phyloP scores from a whole-genome alignment of 2,797 vertebrate genomes.

The Staurois parvus region DNA sequence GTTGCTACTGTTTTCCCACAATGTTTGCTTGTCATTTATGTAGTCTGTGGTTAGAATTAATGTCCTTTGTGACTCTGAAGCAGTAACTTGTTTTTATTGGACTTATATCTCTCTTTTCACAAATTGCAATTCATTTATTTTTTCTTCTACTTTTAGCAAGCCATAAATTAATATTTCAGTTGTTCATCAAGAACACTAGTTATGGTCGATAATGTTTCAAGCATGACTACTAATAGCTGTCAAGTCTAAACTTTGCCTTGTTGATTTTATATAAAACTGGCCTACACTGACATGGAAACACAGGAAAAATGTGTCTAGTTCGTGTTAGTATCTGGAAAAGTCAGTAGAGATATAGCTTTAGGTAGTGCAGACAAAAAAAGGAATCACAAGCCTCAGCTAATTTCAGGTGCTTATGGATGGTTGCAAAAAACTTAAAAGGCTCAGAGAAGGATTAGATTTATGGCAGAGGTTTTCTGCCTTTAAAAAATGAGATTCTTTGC shows the following conservation, averaged over 20 bases:
- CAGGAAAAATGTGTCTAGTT: not conserved
- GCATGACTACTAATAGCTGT: not conserved
- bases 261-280: not conserved
- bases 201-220: not conserved
- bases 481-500: not conserved
- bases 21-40: constrained; percentile 56
- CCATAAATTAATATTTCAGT: not conserved
- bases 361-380: not conserved
- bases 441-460: too few species aligned
- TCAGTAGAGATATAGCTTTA: not conserved
- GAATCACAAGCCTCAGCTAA: not conserved
- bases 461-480: not conserved
- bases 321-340: not conserved
- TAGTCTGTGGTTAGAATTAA: constrained; percentile 33
- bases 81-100: constrained; percentile 34
- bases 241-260: not conserved
- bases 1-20: constrained; percentile 70
- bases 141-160: constrained; percentile 5
- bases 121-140: constrained; percentile 31
- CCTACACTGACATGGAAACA: not conserved
- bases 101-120: constrained; percentile 2
- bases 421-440: too few species aligned
- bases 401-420: not conserved
- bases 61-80: constrained; percentile 20
- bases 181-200: not conserved